Evolutionary conservation across 2,113 vertebrate species (phyloP), one percentile per base, ranked within the genome.

Genomic region (Eretmochelys imbricata): DNA sequence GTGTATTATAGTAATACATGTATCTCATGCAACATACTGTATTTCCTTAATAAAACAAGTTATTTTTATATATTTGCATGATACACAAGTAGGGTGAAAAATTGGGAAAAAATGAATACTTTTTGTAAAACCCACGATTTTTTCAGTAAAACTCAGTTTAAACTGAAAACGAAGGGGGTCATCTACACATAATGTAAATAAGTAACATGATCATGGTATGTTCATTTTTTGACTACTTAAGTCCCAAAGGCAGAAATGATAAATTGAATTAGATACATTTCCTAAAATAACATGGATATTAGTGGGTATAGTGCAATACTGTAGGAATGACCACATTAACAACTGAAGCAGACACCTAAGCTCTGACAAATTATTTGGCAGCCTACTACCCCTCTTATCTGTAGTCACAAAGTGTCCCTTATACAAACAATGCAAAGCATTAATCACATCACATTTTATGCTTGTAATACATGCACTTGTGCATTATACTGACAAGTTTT

Each of bases 341-440:
- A 82, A 80, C 24, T 42, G 84, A 86, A 91, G 50, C 38, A 72
- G 85, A 90, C 65, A 87, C 25, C n/a, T 62, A 22, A 87, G 72
- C 84, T 54, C 62, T 87, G 76, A 38, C 62, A 84, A 69, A 87
- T 84, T 29, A 93, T 89, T 85, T 8, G 27, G 46, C 69, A 94
- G 29, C 94, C 93, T 83, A 79, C 82, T 78, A 94, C 14, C 91
- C 29, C 49, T 96, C 85, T 96, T 95, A 96, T 93, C 82, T 46
- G 19, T 75, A 91, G 80, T 88, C 90, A 95, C 35, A 76, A 97
- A 94, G 87, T 50, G 42, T 65, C 93, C 54, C 49, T 88, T 62
- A 53, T 29, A 72, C 4, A 93, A 95, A 94, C 42, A 89, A 84
- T 49, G 42, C 11, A 94, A 87, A n/a, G 89, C 22, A 92, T 87